Evolutionary conservation across 1,140 invertebrate genomes (phyloP), one percentile per base, ranked within the genome.

Genomic region (Platyscapa corneri): DNA sequence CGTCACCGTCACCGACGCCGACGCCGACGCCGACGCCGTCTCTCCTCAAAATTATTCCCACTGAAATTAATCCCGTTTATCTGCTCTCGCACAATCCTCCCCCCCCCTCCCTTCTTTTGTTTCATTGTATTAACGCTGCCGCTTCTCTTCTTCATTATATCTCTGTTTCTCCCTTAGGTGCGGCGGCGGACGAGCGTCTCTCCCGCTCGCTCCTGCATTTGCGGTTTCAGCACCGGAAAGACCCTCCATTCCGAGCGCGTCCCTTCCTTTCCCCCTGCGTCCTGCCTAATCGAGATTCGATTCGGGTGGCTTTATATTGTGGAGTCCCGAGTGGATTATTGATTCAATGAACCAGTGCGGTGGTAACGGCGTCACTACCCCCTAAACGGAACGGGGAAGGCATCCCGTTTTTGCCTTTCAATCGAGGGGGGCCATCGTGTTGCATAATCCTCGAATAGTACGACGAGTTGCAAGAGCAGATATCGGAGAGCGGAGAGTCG

Each of bases 331-430:
- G 84, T 82, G 80, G 80, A 86, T 86, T 86, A 86, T 86, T 86
- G 84, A 86, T 86, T 86, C 80, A 86, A 86, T 86, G 84, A 82
- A 86, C 72, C 84, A 81, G 64, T 74, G 79, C 60, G 64, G 67
- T 60, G 56, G 72, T 32, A 64, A n/a, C n/a, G 74, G 82, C 82
- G 75, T 83, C 72, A 67, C 30, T 67, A 53, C 53, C 34, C 46
- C 56, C 27, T 3, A 39, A 83, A 65, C 53, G 20, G 27, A 42
- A 46, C 46, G 65, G 64, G 34, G 42, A n/a, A 80, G 65, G 27
- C 34, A 64, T 64, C 34, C n/a, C 37, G 53, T 85, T 85, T 60
- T 85, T 81, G 77, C 70, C 65, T 85, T 60, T 81, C 49, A 46
- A 80, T 80, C 42, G 67, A 46, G n/a, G 10, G 32, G 42, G 70